Evolutionary conservation across 2,797 vertebrate genomes (phyloP).

Genomic region (Chrysocyon brachyurus): DNA sequence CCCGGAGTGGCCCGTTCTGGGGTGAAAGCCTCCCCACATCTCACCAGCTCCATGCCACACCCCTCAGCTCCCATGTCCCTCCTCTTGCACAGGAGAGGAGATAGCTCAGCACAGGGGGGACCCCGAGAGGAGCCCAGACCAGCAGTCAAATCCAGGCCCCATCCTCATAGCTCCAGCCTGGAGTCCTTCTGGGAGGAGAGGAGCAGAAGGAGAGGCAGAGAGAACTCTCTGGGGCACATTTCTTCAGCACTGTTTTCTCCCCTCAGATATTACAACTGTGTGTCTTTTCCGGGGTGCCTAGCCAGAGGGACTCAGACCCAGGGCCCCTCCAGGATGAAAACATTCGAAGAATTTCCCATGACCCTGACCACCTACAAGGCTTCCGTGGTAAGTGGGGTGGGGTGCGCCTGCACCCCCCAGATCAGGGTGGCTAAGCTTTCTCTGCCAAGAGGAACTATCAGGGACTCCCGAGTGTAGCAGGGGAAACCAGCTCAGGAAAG

Average conservation of each 20-base stretch:
- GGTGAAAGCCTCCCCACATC: neutral
- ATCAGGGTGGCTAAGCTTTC: neutral
- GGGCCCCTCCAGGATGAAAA: slow-evolving; percentile 95
- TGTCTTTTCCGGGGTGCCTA: slow-evolving; percentile 95
- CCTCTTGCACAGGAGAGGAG: neutral
- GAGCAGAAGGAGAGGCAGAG: no score
- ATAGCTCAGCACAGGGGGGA: fast-evolving
- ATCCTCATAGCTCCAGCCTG: neutral
- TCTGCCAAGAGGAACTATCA: neutral
- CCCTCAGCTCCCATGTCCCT: neutral
- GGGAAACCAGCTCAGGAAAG: neutral
- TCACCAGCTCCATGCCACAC: neutral
- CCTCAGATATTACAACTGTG: slow-evolving; percentile 97
- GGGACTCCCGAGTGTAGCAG: neutral
- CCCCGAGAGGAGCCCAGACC: fast-evolving
- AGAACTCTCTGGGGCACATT: fast-evolving
- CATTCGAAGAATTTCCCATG: slow-evolving; percentile 96
- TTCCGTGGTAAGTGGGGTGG: slow-evolving; percentile 90
- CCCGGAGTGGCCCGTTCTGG: neutral
- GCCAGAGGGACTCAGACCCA: slow-evolving; percentile 92
- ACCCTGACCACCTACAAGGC: slow-evolving; percentile 93
- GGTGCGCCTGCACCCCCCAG: neutral
- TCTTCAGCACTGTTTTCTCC: slow-evolving; percentile 28
- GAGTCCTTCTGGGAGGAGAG: neutral
- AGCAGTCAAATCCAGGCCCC: neutral